phyloP scores from a whole-genome alignment of 2,888 invertebrate species.

The Mesorhabditis spiculigera region DNA sequence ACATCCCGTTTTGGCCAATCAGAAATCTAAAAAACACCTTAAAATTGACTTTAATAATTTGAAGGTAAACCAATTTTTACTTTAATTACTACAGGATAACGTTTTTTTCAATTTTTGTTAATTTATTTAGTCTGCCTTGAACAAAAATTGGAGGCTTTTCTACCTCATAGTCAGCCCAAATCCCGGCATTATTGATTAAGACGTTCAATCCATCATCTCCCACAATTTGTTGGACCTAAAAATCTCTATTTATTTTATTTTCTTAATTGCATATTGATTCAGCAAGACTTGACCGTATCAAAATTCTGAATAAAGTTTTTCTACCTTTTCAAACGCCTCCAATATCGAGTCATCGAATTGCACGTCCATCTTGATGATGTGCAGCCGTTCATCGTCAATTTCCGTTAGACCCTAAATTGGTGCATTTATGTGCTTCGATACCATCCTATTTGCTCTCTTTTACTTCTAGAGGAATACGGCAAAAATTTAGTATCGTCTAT shows the following conservation, averaged over 20 bases:
- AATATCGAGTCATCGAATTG: neutral
- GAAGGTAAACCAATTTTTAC: too few relatives aligned
- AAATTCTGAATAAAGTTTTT: neutral
- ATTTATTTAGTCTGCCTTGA: too few relatives aligned
- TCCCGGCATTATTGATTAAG: neutral
- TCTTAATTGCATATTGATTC: neutral
- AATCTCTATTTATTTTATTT: neutral
- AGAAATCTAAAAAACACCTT: neutral
- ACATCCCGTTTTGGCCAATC: neutral
- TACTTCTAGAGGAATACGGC: neutral
- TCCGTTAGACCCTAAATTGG: neutral
- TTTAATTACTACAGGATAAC: too few relatives aligned
- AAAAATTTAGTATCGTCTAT: neutral
- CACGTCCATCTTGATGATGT: conserved; percentile 3
- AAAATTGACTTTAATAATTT: too few relatives aligned
- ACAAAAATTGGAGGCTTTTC: too few relatives aligned
- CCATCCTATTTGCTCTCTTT: neutral
- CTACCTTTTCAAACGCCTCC: conserved; percentile 1
- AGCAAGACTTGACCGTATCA: neutral
- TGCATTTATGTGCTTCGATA: neutral
- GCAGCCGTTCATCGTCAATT: neutral
- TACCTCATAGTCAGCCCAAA: neutral
- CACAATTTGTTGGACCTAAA: neutral
- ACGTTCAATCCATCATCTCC: neutral
- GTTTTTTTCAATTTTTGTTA: too few relatives aligned